Evolutionary conservation across 2,797 vertebrate species (phyloP), one percentile per base, ranked within the genome.

Genomic region (Sphenodon punctatus): DNA sequence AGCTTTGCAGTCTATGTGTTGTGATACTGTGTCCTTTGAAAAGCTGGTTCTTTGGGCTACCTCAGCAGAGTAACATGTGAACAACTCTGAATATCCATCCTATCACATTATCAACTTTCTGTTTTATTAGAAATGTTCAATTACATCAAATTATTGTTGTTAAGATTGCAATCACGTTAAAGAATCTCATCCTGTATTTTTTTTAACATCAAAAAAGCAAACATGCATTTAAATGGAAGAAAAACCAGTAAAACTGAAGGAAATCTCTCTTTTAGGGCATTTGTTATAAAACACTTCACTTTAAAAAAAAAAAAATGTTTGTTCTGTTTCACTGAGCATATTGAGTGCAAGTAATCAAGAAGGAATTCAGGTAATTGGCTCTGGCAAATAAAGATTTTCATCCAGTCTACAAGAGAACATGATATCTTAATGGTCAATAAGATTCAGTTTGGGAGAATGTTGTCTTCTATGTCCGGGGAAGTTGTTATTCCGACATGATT

Each of bases 11-110:
- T 23, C 58, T 67, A 14, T 61, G 38, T 78, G 46, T 72, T 82
- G 68, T 87, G 82, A 88, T 87, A 69, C n/a, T n/a, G 79, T 63
- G 63, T 60, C 60, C 48, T 93, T 75, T 87, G 55, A 80, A 89
- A 64, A 56, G 27, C 6, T 56, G 22, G 27, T 41, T 68, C 39
- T 76, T 87, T 80, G 72, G 75, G 72, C 19, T 0, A 0, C 36
- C 36, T 32, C 5, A 5, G 66, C 60, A 86, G 74, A 77, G 80
- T 80, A 78, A 73, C 49, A 89, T 76, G 23, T 88, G 85, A 91
- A 77, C 58, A 72, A 38, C 67, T 85, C 1, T 85, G 88, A 89
- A 76, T 85, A 25, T 80, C 56, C 60, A 79, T 90, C 85, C 82
- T 46, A 67, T 73, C 64, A 41, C 49, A 64, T 92, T 82, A 86